These are phyloP conservation scores for Phoeniculus purpureus DNA, from an alignment of 2,797 vertebrate genomes.

Conservation along the genomic window DNA sequence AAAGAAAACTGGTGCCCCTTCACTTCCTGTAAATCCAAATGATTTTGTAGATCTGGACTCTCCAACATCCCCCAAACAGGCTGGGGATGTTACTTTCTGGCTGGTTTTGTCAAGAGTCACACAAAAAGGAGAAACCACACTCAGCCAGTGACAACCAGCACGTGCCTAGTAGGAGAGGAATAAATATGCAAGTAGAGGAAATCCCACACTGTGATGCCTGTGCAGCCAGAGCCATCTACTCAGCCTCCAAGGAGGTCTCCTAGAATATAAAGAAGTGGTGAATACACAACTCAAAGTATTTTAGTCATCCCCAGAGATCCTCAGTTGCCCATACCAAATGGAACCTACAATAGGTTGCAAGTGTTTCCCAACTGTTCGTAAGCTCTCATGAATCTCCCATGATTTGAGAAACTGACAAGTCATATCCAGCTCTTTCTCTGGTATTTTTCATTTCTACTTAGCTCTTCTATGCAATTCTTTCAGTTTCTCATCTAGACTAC, in stretches of 20 bases:
- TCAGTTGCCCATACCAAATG: no score
- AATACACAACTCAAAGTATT: no score
- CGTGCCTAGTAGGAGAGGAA: background rate
- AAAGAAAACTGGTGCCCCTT: background rate
- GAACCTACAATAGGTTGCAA: no score
- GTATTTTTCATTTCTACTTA: background rate
- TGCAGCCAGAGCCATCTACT: background rate
- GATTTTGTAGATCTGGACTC: background rate
- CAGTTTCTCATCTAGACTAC: background rate
- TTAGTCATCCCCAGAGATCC: no score
- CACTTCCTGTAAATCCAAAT: background rate
- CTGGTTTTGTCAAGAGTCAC: background rate
- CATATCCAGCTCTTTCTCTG: background rate
- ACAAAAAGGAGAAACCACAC: background rate
- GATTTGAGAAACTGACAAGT: background rate
- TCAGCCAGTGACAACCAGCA: background rate
- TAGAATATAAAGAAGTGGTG: background rate
- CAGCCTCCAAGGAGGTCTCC: background rate
- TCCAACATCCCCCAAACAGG: accelerated
- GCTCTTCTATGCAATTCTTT: background rate
- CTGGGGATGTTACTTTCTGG: accelerated
- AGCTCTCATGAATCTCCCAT: background rate
- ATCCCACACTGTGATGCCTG: background rate
- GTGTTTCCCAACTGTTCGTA: no score
- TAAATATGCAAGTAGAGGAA: background rate